Evolutionary conservation across 1,140 invertebrate genomes (phyloP).

Genomic region (Contarinia nasturtii): DNA sequence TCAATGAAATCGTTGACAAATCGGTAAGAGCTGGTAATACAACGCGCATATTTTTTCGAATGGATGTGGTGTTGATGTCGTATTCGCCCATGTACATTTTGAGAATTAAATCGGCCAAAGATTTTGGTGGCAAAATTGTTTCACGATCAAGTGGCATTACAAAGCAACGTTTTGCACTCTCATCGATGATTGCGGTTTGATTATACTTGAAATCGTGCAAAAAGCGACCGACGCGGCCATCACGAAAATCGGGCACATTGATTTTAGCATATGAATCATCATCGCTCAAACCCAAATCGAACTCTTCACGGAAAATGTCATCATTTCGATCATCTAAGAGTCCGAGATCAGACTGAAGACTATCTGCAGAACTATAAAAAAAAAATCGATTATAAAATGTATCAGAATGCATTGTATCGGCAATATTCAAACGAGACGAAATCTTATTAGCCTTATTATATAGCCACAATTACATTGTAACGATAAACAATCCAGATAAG

Average conservation of each 20-base stretch:
- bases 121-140: slow-evolving; percentile 53
- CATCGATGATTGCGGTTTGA: slow-evolving; percentile 63
- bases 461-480: too few relatives aligned
- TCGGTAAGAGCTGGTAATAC: slow-evolving; percentile 50
- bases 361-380: slow-evolving; percentile 20
- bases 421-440: too few relatives aligned
- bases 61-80: slow-evolving; percentile 57
- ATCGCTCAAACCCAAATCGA: slow-evolving; percentile 48
- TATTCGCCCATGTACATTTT: slow-evolving; percentile 71
- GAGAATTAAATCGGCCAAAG: slow-evolving; percentile 54
- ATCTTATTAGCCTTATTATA: too few relatives aligned
- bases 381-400: slow-evolving; percentile 12
- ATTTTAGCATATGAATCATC: slow-evolving; percentile 53
- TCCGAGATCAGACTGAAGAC: slow-evolving; percentile 11
- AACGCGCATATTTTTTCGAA: slow-evolving; percentile 59
- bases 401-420: too few relatives aligned
- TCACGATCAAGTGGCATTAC: slow-evolving; percentile 70
- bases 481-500: too few relatives aligned
- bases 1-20: slow-evolving; percentile 38
- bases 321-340: too few relatives aligned
- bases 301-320: slow-evolving; percentile 50
- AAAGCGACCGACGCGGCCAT: slow-evolving; percentile 57
- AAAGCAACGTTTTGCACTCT: slow-evolving; percentile 56
- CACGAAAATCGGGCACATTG: slow-evolving; percentile 58
- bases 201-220: slow-evolving; percentile 78